Base-by-base conservation (phyloP, 2,113 vertebrate species). In the Neodon shergylaensis region DNA sequence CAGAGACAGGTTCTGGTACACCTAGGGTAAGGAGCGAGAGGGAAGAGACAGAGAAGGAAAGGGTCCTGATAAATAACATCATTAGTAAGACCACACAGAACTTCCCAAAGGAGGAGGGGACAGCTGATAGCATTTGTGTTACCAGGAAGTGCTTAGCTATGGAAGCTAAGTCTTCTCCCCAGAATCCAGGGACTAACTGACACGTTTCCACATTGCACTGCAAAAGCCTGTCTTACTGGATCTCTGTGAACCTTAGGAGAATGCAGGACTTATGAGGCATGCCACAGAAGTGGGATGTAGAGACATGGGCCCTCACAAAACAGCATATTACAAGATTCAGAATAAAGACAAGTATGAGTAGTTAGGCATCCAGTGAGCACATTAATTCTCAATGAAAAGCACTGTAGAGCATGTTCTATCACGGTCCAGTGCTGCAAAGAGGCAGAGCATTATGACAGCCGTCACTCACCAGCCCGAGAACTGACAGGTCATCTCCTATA, bases 401-500 rank as follows among this genome's bases (percentile, higher is more conserved):
- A 65, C 31, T 94, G 52, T 84, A 68, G 72, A 68, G 36, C 1
- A 31, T 22, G 4, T 73, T 90, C 54, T 54, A 70, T 54, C 52
- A 85, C 76, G 89, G 89, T 63, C 28, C 28, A 68, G 24, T 22
- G 26, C 63, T 39, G 1, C 83, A 72, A 94, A 68, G 73, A 39
- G 36, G 13, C 10, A 52, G 73, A 22, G 47, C 74, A 47, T 42
- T 70, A 19, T 11, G 33, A 72, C 13, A 11, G 21, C 83, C 31
- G 33, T 66, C 63, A 70, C 44, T 92, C 44, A 95, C 79, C 85
- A 49, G 72, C 54, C 84, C 78, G 52, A 7, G 81, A 85, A 78
- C 42, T 92, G 88, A 44, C 5, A 72, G 84, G 70, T 96, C 94
- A 95, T 88, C 73, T 21, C 74, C 78, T 95, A 92, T 92, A 88